phyloP scores from a whole-genome alignment of 2,797 vertebrate genomes.

The Helarctos malayanus region DNA sequence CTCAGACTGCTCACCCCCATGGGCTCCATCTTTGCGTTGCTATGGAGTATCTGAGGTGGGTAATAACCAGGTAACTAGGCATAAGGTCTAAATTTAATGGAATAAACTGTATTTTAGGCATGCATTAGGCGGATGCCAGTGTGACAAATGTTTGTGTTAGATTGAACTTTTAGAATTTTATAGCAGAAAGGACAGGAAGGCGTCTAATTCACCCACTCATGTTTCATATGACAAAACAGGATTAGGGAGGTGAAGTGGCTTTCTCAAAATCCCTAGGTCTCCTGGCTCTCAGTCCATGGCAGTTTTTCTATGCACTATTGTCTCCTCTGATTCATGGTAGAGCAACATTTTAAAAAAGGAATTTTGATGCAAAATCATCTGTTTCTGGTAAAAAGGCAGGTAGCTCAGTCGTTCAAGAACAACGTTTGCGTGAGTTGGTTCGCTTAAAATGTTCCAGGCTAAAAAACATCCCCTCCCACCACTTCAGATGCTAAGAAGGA shows the following conservation, averaged over 20 bases:
- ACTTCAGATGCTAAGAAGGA: constrained; percentile 40
- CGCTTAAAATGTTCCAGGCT: constrained; percentile 15
- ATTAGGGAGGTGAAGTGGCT: neutral
- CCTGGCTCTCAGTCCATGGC: neutral
- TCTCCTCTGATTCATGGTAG: constrained; percentile 12
- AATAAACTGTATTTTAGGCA: neutral
- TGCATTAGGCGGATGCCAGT: neutral
- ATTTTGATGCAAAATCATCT: constrained; percentile 9
- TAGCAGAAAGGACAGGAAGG: neutral
- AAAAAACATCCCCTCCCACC: constrained; percentile 35
- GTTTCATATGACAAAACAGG: neutral
- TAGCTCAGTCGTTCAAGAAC: neutral
- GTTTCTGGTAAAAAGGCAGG: constrained; percentile 28
- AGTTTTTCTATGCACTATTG: neutral
- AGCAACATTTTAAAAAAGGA: constrained; percentile 44
- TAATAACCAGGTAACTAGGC: neutral
- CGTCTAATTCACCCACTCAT: neutral
- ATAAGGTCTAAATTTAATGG: neutral
- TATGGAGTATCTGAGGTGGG: neutral
- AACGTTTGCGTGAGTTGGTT: neutral
- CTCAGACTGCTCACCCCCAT: neutral
- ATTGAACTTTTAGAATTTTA: constrained; percentile 1
- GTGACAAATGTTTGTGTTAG: neutral
- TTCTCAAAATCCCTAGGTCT: neutral
- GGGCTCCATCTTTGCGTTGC: neutral